Evolutionary conservation across 1,140 invertebrate species (phyloP).

Genomic region (Scaptomyza montana): DNA sequence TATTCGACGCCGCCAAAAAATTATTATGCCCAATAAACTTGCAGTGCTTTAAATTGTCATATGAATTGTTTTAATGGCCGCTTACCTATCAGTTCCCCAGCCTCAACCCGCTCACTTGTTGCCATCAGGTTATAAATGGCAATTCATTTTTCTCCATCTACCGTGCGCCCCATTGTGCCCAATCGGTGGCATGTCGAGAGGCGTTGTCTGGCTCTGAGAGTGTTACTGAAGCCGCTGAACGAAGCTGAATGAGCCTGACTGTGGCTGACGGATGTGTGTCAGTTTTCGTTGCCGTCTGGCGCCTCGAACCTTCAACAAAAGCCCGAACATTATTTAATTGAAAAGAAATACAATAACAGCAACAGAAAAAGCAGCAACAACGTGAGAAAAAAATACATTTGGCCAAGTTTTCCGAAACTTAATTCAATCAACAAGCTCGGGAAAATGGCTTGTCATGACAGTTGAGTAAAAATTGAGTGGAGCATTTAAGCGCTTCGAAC

Average conservation of each 20-base stretch:
- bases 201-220: constrained; percentile 15
- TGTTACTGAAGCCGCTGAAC: constrained; percentile 12
- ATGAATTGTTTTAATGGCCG: constrained; percentile 56
- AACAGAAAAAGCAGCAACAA: background rate
- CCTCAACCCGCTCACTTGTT: constrained; percentile 52
- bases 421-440: constrained; percentile 58
- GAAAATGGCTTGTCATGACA: constrained; percentile 42
- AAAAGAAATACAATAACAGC: constrained; percentile 55
- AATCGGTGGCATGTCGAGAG: constrained; percentile 15
- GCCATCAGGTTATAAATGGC: constrained; percentile 63
- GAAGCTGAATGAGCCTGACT: background rate
- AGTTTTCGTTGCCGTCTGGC: constrained; percentile 26
- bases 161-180: constrained; percentile 16
- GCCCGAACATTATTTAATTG: constrained; percentile 59
- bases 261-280: constrained; percentile 62
- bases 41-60: constrained; percentile 51
- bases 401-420: constrained; percentile 59
- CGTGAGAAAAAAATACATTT: constrained; percentile 30
- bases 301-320: constrained; percentile 29
- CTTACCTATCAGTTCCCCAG: constrained; percentile 23
- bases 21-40: constrained; percentile 74
- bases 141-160: constrained; percentile 59
- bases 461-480: constrained; percentile 48
- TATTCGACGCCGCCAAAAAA: constrained; percentile 85
- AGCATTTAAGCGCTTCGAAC: constrained; percentile 18